phyloP scores from a whole-genome alignment of 2,888 invertebrate species.

The Autographa gamma region DNA sequence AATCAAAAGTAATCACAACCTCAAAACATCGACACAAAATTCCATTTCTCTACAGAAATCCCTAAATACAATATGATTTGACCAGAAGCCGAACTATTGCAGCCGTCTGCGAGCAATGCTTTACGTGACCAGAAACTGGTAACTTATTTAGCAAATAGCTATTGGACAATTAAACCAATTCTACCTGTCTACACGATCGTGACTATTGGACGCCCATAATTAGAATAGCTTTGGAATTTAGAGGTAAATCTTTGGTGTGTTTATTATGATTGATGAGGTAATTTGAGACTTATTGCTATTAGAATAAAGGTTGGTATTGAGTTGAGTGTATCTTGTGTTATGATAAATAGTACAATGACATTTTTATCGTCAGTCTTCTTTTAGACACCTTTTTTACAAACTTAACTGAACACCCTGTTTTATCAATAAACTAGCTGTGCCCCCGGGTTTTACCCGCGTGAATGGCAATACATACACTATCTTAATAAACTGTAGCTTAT shows the following conservation, averaged over 20 bases:
- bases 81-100: conserved; percentile 30
- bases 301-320: no score
- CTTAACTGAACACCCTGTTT: no score
- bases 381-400: no score
- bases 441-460: no score
- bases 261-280: not conserved
- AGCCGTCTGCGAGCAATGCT: conserved; percentile 38
- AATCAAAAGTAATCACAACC: not conserved
- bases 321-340: no score
- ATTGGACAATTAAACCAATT: conserved; percentile 60
- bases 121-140: conserved; percentile 58
- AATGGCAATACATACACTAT: no score
- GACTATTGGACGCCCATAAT: conserved; percentile 53
- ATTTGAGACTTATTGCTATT: not conserved
- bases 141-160: conserved; percentile 53
- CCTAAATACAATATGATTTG: conserved; percentile 51
- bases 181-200: conserved; percentile 54
- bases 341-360: no score
- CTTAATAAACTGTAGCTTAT: no score
- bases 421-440: no score
- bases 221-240: conserved; percentile 30
- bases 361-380: no score
- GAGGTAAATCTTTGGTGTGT: conserved; percentile 1
- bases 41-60: conserved; percentile 25
- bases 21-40: not conserved